Evolutionary conservation across 2,888 invertebrate genomes (phyloP).

Genomic region (Tetanocera ferruginea): DNA sequence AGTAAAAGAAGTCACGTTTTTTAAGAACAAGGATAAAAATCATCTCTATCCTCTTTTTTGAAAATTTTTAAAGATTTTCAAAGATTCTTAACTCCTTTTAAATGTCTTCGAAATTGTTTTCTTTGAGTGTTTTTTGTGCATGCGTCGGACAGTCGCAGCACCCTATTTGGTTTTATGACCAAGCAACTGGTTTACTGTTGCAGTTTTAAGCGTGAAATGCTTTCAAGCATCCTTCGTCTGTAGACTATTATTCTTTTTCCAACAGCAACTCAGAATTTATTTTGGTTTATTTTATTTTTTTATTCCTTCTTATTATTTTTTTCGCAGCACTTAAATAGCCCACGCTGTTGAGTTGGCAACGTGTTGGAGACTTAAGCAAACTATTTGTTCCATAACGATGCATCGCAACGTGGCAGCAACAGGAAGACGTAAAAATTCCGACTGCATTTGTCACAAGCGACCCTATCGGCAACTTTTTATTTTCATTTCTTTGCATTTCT

Average conservation of each 20-base stretch:
- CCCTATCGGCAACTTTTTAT: background rate
- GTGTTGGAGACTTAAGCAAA: conserved; percentile 30
- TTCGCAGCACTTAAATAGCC: background rate
- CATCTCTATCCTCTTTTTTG: too few relatives aligned
- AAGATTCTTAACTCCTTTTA: too few relatives aligned
- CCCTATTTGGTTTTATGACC: conserved; percentile 11
- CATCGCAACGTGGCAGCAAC: conserved; percentile 31
- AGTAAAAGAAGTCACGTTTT: too few relatives aligned
- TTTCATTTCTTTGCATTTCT: background rate
- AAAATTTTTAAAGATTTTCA: too few relatives aligned
- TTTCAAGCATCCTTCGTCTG: background rate
- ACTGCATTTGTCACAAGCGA: conserved; percentile 47
- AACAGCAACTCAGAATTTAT: background rate
- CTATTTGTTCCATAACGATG: conserved; percentile 4
- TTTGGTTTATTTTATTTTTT: background rate
- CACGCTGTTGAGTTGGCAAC: background rate
- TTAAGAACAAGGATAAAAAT: too few relatives aligned
- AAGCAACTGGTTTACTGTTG: conserved; percentile 8
- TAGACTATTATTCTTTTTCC: background rate
- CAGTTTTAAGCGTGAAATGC: conserved; percentile 3
- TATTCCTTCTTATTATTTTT: background rate
- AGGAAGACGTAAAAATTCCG: conserved; percentile 52
- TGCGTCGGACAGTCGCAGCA: background rate
- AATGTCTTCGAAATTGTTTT: too few relatives aligned
- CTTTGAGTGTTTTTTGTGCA: too few relatives aligned